phyloP scores from a whole-genome alignment of 1,140 invertebrate genomes.

The Neotoxoptera formosana region DNA sequence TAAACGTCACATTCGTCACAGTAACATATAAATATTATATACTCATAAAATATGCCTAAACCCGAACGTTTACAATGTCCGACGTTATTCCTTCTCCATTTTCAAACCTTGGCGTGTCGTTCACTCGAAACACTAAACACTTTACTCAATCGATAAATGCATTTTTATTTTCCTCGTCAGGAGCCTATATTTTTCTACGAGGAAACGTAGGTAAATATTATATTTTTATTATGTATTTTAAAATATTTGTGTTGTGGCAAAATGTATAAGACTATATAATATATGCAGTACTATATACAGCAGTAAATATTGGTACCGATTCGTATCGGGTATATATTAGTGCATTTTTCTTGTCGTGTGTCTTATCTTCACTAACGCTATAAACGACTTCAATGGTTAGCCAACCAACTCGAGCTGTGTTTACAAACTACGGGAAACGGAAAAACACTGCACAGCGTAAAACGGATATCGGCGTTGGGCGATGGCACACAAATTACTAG shows the following conservation, averaged over 20 bases:
- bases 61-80: not conserved
- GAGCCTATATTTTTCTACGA: too few species aligned
- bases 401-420: not conserved
- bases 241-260: too few species aligned
- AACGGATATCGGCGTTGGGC: not conserved
- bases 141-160: not conserved
- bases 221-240: too few species aligned
- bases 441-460: not conserved
- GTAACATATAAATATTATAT: not conserved
- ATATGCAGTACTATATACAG: too few species aligned
- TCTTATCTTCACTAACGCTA: not conserved
- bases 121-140: not conserved
- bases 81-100: not conserved
- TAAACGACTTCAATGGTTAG: not conserved
- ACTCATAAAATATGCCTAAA: not conserved
- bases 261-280: too few species aligned
- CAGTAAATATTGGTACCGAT: not conserved
- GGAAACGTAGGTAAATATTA: too few species aligned
- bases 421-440: not conserved
- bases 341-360: not conserved
- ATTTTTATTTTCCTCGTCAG: not conserved
- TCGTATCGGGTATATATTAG: not conserved
- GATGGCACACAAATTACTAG: not conserved
- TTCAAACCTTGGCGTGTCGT: not conserved
- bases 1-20: not conserved